Base-by-base conservation (phyloP, 2,113 vertebrate genomes). In the Epinephelus cyanopodus region DNA sequence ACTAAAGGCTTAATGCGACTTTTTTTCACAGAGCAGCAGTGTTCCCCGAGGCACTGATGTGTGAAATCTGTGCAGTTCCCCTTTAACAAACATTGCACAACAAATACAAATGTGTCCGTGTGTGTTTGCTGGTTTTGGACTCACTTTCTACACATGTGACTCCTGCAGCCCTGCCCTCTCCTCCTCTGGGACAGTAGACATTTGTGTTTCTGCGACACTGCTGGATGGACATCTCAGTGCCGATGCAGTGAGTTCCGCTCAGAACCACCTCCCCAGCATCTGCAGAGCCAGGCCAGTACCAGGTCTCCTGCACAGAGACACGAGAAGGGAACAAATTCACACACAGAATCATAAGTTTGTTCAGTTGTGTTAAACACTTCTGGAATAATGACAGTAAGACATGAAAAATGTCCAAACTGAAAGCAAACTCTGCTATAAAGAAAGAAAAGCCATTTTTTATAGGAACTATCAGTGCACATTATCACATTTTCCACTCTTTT, bases 121-220 rank as follows among this genome's bases (percentile, higher is more conserved):
- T n/a, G 25, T n/a, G 14, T 57, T 73, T 72, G 47, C 29, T 69
- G 39, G 13, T 84, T 56, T 54, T 57, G 0, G 4, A 96, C 97
- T 98, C 94, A 99, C 98, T 91, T 52, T 96, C 88, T 0, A 96
- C 96, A 85, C 98, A 98, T 71, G 96, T 96, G 65, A 98, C 97
- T 57, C 97, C 98, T 0, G 97, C 97, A 0, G 97, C 95, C 50
- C 92, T 94, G 62, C 96, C 95, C 0, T 96, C 96, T 0, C 94
- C 89, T 0, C 97, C 97, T 0, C 95, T 94, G 66, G 97, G 96
- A 74, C 97, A 99, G 90, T 97, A 97, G 47, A 98, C 84, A 0
- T 97, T 94, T 48, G 95, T 94, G 0, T 99, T 97, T 77, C 77
- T 95, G 83, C 96, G 96, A 77, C 98, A 99, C 78, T 97, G 96